These are phyloP conservation scores for Coryphaenoides rupestris DNA, from an alignment of 2,113 vertebrate genomes.

Conservation along the genomic window DNA sequence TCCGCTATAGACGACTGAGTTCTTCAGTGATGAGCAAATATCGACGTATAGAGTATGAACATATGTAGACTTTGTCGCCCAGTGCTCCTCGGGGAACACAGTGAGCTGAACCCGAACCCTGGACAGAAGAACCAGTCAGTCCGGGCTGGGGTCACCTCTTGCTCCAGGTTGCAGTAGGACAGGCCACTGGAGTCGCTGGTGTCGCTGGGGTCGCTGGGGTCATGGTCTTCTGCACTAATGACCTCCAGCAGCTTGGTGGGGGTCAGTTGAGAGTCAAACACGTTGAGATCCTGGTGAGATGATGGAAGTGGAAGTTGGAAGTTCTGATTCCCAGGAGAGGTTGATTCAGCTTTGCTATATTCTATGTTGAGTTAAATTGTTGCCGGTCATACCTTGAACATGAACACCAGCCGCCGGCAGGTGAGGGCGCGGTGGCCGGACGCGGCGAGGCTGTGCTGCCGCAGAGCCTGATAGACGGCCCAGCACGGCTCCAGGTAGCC, in stretches of 20 bases:
- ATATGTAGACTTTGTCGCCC: too few species aligned
- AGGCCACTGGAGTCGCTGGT: constrained; percentile 36
- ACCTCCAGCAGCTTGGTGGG: constrained; percentile 70
- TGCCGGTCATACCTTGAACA: constrained; percentile 74
- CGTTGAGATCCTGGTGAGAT: constrained; percentile 74
- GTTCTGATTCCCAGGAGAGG: background rate
- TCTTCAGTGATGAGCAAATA: too few species aligned
- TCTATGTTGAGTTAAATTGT: background rate
- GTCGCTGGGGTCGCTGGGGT: constrained; percentile 25
- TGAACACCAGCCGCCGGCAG: constrained; percentile 82
- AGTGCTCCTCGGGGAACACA: too few species aligned
- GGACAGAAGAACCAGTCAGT: too few species aligned
- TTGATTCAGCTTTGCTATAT: background rate
- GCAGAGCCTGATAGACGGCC: constrained; percentile 73
- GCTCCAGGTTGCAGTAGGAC: constrained; percentile 68
- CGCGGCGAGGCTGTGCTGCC: constrained; percentile 15
- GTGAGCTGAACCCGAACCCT: too few species aligned
- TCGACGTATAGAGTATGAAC: too few species aligned
- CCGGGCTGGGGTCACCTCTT: constrained; percentile 70
- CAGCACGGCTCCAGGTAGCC: constrained; percentile 73
- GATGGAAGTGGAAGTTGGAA: background rate
- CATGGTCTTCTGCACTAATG: constrained; percentile 70
- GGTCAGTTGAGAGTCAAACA: constrained; percentile 77
- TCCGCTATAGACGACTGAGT: too few species aligned
- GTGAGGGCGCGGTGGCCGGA: constrained; percentile 73